phyloP scores from a whole-genome alignment of 2,888 invertebrate species.

The Ochropleura leucogaster region DNA sequence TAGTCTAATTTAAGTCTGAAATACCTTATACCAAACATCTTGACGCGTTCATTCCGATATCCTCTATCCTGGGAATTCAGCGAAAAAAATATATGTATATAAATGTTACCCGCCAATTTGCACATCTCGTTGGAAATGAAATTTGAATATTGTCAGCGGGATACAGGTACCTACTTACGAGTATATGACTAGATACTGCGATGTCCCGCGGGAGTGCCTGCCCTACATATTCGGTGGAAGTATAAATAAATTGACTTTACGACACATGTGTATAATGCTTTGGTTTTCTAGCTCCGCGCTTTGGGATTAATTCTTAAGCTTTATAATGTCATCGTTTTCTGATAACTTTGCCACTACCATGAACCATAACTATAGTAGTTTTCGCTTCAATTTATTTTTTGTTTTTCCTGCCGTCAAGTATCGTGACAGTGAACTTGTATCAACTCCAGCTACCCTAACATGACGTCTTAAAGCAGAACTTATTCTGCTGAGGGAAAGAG shows the following conservation, averaged over 20 bases:
- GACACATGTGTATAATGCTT: background rate
- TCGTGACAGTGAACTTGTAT: too few species aligned
- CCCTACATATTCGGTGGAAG: constrained; percentile 44
- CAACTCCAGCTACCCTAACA: too few species aligned
- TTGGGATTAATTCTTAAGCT: background rate
- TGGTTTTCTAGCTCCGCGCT: background rate
- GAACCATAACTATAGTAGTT: background rate
- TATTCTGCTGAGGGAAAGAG: too few species aligned
- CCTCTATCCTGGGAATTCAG: constrained; percentile 28
- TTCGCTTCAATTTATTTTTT: background rate
- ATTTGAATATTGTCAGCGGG: constrained; percentile 78
- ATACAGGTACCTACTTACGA: constrained; percentile 55
- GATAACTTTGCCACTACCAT: background rate
- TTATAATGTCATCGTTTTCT: background rate
- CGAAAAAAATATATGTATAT: constrained; percentile 68
- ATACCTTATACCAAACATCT: background rate
- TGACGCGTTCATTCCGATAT: constrained; percentile 61
- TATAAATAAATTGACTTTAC: constrained; percentile 45
- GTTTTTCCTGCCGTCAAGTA: background rate
- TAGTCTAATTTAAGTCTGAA: constrained; percentile 5
- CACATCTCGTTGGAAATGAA: constrained; percentile 76
- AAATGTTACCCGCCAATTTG: constrained; percentile 77
- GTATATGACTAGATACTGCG: constrained; percentile 43
- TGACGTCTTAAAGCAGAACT: too few species aligned
- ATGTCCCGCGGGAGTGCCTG: constrained; percentile 54